phyloP scores from a whole-genome alignment of 2,888 invertebrate species.

The Xestoiulus laeticollis region DNA sequence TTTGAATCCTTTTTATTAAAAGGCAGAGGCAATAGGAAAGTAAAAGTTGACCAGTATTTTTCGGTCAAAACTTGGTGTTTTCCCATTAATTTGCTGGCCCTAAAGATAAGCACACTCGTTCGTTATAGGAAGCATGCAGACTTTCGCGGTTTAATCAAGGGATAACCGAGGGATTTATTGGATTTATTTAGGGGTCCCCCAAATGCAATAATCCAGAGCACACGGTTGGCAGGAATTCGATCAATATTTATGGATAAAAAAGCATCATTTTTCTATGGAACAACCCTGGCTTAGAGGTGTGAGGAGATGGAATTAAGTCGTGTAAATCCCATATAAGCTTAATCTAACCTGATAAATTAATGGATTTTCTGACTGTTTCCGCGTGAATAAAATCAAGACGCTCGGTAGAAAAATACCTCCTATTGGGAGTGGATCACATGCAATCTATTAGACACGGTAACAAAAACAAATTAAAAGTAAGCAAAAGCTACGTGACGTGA shows the following conservation, averaged over 20 bases:
- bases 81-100: neutral
- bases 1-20: neutral
- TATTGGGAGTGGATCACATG: neutral
- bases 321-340: neutral
- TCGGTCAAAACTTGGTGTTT: neutral
- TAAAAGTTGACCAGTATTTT: neutral
- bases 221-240: neutral
- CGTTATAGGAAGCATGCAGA: neutral
- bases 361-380: neutral
- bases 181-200: neutral
- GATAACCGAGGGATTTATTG: constrained; percentile 8
- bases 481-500: neutral
- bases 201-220: constrained; percentile 32
- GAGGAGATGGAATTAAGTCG: neutral
- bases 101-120: neutral
- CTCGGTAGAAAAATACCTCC: neutral
- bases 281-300: neutral
- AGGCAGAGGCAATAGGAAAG: neutral
- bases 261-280: neutral
- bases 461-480: neutral
- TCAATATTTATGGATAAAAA: constrained; percentile 39
- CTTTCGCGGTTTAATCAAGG: constrained; percentile 40
- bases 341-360: constrained; percentile 31
- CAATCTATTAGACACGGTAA: neutral
- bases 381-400: neutral